These are phyloP conservation scores for Megaceryle maxima DNA, from an alignment of 2,113 vertebrate species.

Conservation along the genomic window DNA sequence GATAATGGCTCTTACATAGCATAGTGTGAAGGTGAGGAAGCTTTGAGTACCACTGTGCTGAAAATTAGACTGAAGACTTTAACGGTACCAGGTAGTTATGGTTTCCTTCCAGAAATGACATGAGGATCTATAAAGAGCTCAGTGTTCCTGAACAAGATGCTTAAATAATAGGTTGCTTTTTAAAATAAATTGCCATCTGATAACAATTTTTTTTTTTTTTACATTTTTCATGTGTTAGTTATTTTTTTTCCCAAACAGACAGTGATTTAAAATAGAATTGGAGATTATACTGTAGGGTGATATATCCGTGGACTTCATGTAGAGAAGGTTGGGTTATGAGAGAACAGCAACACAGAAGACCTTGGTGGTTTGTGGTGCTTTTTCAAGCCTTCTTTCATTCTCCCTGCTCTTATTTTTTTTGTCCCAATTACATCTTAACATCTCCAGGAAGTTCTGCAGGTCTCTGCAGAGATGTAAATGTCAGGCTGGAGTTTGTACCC, in stretches of 20 bases:
- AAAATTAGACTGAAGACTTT: background rate
- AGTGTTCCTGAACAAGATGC: background rate
- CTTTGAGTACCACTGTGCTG: background rate
- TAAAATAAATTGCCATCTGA: background rate
- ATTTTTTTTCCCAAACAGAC: background rate
- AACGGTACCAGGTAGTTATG: background rate
- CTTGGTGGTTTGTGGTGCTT: background rate
- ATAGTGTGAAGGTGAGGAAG: background rate
- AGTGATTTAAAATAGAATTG: background rate
- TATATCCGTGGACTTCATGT: rapidly evolving
- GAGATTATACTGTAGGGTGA: background rate
- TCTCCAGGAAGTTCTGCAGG: background rate
- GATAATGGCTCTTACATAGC: rapidly evolving
- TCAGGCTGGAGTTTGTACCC: background rate
- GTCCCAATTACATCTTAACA: background rate
- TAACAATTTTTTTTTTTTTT: background rate
- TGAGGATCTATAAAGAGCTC: background rate
- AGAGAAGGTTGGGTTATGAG: background rate
- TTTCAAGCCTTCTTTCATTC: background rate
- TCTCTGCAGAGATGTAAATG: rapidly evolving
- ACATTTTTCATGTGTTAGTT: background rate
- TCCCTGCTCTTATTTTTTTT: background rate
- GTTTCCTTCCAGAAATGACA: background rate
- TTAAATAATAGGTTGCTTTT: background rate
- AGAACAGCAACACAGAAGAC: background rate